Conservation (phyloP, 2,797 vertebrate genomes). For the Lacerta bilineata region DNA sequence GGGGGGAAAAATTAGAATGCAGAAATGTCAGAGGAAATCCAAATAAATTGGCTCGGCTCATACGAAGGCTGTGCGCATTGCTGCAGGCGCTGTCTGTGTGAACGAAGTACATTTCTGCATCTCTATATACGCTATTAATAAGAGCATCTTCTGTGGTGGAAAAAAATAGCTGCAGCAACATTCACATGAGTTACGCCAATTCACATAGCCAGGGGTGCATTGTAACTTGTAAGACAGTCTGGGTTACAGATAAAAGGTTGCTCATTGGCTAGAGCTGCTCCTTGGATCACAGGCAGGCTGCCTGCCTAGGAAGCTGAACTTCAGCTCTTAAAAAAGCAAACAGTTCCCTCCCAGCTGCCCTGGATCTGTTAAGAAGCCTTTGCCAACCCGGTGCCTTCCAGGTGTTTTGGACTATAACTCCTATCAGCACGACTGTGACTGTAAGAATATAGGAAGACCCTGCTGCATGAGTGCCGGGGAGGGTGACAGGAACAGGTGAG, state of each 20-base stretch:
- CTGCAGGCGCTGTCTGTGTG: constrained; percentile 4
- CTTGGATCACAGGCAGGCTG: background rate
- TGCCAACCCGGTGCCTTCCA: too few relatives aligned
- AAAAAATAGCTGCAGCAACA: background rate
- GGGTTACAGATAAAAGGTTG: constrained; percentile 11
- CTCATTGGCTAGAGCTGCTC: background rate
- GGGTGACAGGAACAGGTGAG: too few relatives aligned
- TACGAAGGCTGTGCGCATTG: background rate
- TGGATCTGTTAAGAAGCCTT: background rate
- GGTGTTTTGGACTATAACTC: too few relatives aligned
- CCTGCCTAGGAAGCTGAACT: background rate
- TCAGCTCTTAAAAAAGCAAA: background rate
- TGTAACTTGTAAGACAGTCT: constrained; percentile 17
- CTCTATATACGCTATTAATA: constrained; percentile 16
- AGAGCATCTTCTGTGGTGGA: constrained; percentile 3
- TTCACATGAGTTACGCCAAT: constrained; percentile 17
- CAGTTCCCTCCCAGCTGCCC: background rate
- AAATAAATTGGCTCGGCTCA: constrained; percentile 32
- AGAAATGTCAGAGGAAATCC: constrained; percentile 33
- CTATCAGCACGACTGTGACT: too few relatives aligned
- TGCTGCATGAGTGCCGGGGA: too few relatives aligned
- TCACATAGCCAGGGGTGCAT: background rate
- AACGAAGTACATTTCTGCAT: constrained; percentile 5
- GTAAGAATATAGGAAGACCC: too few relatives aligned
- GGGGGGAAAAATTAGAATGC: background rate